Conservation (phyloP, 2,113 vertebrate species). For the Corynorhinus townsendii region DNA sequence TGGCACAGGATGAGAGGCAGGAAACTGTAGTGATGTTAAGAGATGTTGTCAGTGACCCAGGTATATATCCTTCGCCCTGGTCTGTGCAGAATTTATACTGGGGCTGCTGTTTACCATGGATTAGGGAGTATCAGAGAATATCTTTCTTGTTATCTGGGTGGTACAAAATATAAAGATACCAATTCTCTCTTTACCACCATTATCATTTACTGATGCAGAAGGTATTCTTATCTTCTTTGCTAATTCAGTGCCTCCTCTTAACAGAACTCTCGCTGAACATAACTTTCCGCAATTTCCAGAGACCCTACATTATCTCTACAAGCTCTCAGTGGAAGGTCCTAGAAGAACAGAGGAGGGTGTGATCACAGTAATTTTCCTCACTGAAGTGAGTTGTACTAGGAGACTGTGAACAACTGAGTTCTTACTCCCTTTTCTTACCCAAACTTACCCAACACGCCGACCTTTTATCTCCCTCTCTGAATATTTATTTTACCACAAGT, state of each 20-base stretch:
- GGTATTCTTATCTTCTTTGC: background rate
- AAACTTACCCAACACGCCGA: background rate
- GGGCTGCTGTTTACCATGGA: background rate
- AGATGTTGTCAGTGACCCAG: background rate
- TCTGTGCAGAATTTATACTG: background rate
- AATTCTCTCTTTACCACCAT: background rate
- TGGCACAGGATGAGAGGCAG: background rate
- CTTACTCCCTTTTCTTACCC: background rate
- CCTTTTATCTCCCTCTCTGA: background rate
- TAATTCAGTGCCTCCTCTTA: background rate
- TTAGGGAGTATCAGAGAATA: background rate
- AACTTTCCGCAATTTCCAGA: constrained; percentile 68
- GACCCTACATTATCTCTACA: constrained; percentile 66
- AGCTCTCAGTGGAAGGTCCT: constrained; percentile 50
- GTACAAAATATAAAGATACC: background rate
- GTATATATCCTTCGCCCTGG: background rate
- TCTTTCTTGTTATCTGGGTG: background rate
- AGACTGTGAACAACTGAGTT: background rate
- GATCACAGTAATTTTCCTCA: constrained; percentile 55
- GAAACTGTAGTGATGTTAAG: background rate
- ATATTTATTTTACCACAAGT: background rate
- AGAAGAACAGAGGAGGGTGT: constrained; percentile 56
- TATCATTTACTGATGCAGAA: background rate
- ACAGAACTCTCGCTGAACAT: constrained; percentile 59
- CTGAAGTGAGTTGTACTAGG: constrained; percentile 55